Evolutionary conservation across 2,113 vertebrate genomes (phyloP).

Genomic region (Muntiacus muntjak): DNA sequence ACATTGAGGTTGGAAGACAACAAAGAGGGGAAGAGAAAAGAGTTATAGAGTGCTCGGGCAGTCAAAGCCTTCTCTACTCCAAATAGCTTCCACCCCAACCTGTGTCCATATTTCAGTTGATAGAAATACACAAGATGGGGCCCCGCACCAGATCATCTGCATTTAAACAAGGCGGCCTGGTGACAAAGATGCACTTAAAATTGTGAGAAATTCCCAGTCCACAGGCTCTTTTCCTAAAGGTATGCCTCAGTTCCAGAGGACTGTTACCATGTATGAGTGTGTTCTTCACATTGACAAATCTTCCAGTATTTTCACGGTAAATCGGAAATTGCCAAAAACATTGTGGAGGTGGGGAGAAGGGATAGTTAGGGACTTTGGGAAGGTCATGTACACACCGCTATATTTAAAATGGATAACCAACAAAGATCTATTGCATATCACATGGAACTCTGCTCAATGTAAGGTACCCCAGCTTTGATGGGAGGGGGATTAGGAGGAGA

Average conservation of each 20-base stretch:
- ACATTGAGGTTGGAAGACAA: neutral
- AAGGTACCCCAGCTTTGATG: neutral
- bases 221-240: neutral
- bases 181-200: neutral
- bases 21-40: neutral
- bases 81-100: accelerated
- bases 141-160: neutral
- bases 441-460: neutral
- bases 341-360: neutral
- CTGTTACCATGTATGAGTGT: neutral
- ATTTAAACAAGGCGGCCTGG: neutral
- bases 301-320: neutral
- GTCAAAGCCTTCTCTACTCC: neutral
- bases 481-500: neutral
- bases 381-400: neutral
- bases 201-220: neutral
- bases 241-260: neutral
- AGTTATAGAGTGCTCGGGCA: accelerated
- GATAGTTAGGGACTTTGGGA: neutral
- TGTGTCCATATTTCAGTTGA: neutral
- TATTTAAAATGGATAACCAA: neutral
- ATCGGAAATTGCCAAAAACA: neutral
- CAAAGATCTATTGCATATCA: neutral
- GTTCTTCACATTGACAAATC: accelerated
- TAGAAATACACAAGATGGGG: neutral